Evolutionary conservation across 1,140 invertebrate genomes (phyloP), one percentile per base, ranked within the genome.

Genomic region (Ericerus pela): DNA sequence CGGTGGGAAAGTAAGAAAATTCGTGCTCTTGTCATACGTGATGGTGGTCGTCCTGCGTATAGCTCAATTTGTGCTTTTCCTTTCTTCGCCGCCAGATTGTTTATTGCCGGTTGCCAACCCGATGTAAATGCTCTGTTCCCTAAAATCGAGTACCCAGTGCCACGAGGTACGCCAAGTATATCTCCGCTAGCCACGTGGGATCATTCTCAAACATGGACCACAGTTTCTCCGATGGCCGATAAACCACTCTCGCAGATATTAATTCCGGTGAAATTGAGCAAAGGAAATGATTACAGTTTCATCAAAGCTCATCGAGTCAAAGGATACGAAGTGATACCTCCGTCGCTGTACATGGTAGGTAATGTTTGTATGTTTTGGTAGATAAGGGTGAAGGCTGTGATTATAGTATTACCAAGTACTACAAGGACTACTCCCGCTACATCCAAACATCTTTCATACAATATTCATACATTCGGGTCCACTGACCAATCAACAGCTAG

Each of bases 41-140:
- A n/a, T n/a, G n/a, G n/a, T n/a, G n/a, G n/a, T n/a, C n/a, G n/a
- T n/a, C n/a, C n/a, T n/a, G n/a, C n/a, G n/a, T n/a, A n/a, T n/a
- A n/a, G n/a, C n/a, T n/a, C n/a, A n/a, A n/a, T n/a, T n/a, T n/a
- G n/a, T n/a, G n/a, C n/a, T n/a, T n/a, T n/a, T n/a, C n/a, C n/a
- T n/a, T 38, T 14, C 20, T 4, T 31, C n/a, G n/a, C 59, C 57
- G 16, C 51, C 12, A 60, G 59, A 29, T 27, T 60, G 10, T 55
- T 58, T 37, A 38, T 60, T n/a, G 27, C 31, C 33, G 55, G 59
- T 1, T 28, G 59, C 28, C 27, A 59, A 28, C 55, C 58, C 1
- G 26, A 61, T 24, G 31, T 61, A 5, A 43, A 59, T 29, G 73
- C 69, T 11, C 47, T 57, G 4, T 57, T 52, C 26, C 38, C 41